phyloP scores from a whole-genome alignment of 2,113 vertebrate species.

The Atractosteus spatula region DNA sequence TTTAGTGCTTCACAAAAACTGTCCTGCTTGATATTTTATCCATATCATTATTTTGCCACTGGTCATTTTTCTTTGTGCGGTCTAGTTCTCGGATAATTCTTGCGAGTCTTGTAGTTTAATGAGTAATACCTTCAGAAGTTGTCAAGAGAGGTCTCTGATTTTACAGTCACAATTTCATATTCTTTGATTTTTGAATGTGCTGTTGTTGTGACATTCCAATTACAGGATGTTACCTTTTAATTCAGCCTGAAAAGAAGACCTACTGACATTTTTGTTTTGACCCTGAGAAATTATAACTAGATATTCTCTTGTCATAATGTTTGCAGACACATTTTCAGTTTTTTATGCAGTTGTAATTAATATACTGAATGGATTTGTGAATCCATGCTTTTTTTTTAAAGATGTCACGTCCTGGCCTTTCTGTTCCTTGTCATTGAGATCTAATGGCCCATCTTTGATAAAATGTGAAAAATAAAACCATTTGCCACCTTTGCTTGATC shows the following conservation, averaged over 20 bases:
- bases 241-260: neutral
- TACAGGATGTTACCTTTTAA: neutral
- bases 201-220: neutral
- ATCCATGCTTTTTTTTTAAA: constrained; percentile 9
- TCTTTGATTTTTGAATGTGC: neutral
- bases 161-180: neutral
- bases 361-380: neutral
- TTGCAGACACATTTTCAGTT: neutral
- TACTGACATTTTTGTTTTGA: neutral
- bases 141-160: neutral
- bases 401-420: constrained; percentile 1
- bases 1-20: too few relatives aligned
- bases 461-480: constrained; percentile 20
- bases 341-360: constrained; percentile 4
- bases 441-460: neutral
- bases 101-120: too few relatives aligned
- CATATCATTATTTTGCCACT: neutral
- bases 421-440: neutral
- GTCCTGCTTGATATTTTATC: neutral
- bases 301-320: neutral
- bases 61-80: neutral
- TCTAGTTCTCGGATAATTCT: neutral
- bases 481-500: constrained; percentile 12
- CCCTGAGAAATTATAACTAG: neutral
- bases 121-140: neutral